Evolutionary conservation across 2,113 vertebrate genomes (phyloP).

Genomic region (Daphoenositta chrysoptera): DNA sequence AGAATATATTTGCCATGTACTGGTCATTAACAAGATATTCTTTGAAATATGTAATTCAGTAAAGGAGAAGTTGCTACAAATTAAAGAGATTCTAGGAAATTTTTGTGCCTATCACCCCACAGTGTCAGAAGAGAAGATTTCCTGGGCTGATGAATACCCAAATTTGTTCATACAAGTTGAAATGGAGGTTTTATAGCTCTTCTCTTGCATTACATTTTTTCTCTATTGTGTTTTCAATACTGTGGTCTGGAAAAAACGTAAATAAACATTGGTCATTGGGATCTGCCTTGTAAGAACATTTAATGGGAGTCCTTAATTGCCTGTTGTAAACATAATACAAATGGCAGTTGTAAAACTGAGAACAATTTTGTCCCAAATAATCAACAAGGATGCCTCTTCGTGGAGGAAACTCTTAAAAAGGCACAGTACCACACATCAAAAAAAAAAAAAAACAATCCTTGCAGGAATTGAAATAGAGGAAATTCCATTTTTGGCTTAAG

Average conservation of each 20-base stretch:
- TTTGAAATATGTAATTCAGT: conserved; percentile 13
- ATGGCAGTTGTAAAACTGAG: conserved; percentile 3
- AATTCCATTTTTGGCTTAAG: background rate
- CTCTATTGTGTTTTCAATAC: background rate
- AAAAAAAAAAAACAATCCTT: background rate
- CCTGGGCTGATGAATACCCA: background rate
- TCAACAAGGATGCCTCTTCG: background rate
- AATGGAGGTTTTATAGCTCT: background rate
- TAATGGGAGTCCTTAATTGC: conserved; percentile 26
- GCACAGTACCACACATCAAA: background rate
- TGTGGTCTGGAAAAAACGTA: background rate
- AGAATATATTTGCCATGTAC: background rate
- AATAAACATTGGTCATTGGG: conserved; percentile 35
- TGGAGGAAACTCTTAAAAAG: background rate
- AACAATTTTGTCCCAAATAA: background rate
- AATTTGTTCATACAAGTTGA: background rate
- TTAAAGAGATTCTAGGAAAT: background rate
- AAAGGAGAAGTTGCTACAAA: background rate
- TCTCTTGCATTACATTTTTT: background rate
- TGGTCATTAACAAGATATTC: background rate
- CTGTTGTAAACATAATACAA: conserved; percentile 8
- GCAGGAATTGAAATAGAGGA: background rate
- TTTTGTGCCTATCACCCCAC: background rate
- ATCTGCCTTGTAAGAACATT: background rate
- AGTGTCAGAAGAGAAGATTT: background rate